Base-by-base conservation (phyloP, 2,113 vertebrate genomes). In the Daphoenositta chrysoptera region DNA sequence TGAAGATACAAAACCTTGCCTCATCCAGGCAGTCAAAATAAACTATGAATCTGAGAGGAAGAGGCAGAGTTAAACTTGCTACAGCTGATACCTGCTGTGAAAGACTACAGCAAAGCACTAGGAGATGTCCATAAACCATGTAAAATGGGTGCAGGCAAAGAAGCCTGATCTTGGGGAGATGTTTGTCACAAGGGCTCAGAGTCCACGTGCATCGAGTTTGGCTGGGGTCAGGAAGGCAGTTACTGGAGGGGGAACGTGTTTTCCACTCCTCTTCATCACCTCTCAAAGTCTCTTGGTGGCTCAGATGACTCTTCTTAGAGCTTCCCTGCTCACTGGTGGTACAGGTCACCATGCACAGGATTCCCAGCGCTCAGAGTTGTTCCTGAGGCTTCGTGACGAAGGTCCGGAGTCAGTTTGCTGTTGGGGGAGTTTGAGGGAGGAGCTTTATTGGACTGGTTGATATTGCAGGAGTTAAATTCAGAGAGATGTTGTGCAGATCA, bases 361-460 rank as follows among this genome's bases (percentile, higher is more conserved):
- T 65, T 69, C 83, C 53, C 37, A 45, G 35, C 33, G 31, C 40
- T 89, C 47, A 37, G 53, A 71, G 35, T 24, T 86, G 15, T 64
- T 78, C 44, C 35, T 65, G 69, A 6, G 13, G 27, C 33, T 82
- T 75, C 0, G 0, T 19, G 53, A n/a, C 0, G 0, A 42, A 70
- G 30, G 21, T 26, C 14, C 6, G 5, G 15, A 53, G 33, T 70
- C 42, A 44, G 0, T 93, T 88, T 90, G 27, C 56, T 13, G 2
- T 22, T 66, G 39, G 30, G 12, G 18, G 3, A 3, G 11, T 23
- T 47, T 64, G 40, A 60, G 19, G 60, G n/a, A 76, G 51, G 42
- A 76, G 13, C 27, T 76, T 66, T 73, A 61, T 69, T 65, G 30
- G 10, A 44, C 58, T 73, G 47, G 17, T 73, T 72, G 30, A 39